A percentile compares a stretch with the other conserved stretches of the same genome.
phyloP scores from a whole-genome alignment of 2,113 vertebrate genomes.

The Emydocephalus ijimae region DNA sequence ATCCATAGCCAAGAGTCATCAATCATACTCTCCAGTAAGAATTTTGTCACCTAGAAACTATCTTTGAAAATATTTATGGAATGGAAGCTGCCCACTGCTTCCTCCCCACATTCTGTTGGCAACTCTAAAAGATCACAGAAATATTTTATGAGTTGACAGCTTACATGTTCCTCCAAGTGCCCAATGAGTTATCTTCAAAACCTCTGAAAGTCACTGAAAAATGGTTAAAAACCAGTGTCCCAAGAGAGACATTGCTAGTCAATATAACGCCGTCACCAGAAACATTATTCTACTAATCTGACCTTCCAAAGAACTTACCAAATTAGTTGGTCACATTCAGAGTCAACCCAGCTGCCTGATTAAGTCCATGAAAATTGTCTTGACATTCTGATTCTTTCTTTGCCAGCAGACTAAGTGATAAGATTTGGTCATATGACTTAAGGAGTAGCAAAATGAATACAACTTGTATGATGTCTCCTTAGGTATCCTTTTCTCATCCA shows the following conservation, averaged over 20 bases:
- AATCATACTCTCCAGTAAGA: too few species aligned
- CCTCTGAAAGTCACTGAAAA: background rate
- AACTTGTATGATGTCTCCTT: background rate
- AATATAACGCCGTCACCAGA: background rate
- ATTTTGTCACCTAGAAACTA: too few species aligned
- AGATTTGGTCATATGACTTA: background rate
- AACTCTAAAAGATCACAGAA: too few species aligned
- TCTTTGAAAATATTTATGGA: too few species aligned
- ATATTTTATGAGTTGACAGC: too few species aligned
- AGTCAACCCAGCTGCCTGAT: background rate
- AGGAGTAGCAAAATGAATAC: background rate
- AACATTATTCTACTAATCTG: background rate
- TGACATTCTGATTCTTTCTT: background rate
- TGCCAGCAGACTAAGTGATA: background rate
- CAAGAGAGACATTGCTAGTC: background rate
- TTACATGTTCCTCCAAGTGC: background rate
- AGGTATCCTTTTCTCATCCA: background rate
- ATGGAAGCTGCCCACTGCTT: too few species aligned
- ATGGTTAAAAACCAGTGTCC: background rate
- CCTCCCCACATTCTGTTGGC: too few species aligned
- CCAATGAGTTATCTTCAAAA: background rate
- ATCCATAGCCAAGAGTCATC: too few species aligned
- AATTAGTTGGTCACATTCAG: background rate
- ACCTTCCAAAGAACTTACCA: background rate
- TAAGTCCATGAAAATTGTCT: background rate